Percentiles rank a stretch among this genome's conserved stretches.
These are phyloP conservation scores for Pollenia labialis DNA, from an alignment of 2,888 invertebrate genomes.

Conservation along the genomic window DNA sequence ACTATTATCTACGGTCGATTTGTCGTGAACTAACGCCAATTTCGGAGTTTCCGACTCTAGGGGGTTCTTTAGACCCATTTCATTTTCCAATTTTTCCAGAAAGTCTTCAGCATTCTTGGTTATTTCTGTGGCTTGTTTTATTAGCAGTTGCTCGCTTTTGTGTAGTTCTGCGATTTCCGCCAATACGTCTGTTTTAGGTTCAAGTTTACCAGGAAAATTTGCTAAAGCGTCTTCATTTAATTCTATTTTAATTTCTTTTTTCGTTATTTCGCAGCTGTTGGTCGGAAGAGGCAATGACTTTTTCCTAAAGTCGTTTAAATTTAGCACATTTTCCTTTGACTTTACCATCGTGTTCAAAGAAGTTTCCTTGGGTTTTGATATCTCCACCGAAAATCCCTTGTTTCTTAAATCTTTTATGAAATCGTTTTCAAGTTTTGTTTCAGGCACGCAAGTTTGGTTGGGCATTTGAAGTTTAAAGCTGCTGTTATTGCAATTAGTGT, in stretches of 20 bases:
- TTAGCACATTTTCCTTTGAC: conserved; percentile 6
- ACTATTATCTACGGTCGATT: conserved; percentile 7
- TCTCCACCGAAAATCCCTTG: conserved; percentile 67
- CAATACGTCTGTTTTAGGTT: conserved; percentile 65
- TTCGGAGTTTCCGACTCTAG: conserved; percentile 50
- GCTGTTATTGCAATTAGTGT: conserved; percentile 13
- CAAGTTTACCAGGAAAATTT: conserved; percentile 60
- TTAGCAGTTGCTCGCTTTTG: conserved; percentile 67
- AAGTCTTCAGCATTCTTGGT: conserved; percentile 69
- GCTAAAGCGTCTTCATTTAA: conserved; percentile 62
- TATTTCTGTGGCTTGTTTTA: conserved; percentile 67
- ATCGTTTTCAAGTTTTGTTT: conserved; percentile 61
- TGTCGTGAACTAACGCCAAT: conserved; percentile 57
- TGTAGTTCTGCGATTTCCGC: conserved; percentile 70
- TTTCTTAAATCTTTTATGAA: conserved; percentile 62
- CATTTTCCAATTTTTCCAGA: conserved; percentile 64
- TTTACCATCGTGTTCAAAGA: neutral
- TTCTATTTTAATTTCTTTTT: conserved; percentile 71
- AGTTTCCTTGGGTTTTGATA: conserved; percentile 51
- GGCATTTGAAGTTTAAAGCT: conserved; percentile 6
- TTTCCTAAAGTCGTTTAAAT: conserved; percentile 33
- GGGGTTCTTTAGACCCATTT: conserved; percentile 69
- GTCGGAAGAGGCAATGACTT: conserved; percentile 4
- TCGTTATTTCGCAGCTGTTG: conserved; percentile 36
- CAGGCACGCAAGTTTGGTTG: neutral